Evolutionary conservation across 2,797 vertebrate genomes (phyloP).

Genomic region (Hyperoplus lanceolatus): DNA sequence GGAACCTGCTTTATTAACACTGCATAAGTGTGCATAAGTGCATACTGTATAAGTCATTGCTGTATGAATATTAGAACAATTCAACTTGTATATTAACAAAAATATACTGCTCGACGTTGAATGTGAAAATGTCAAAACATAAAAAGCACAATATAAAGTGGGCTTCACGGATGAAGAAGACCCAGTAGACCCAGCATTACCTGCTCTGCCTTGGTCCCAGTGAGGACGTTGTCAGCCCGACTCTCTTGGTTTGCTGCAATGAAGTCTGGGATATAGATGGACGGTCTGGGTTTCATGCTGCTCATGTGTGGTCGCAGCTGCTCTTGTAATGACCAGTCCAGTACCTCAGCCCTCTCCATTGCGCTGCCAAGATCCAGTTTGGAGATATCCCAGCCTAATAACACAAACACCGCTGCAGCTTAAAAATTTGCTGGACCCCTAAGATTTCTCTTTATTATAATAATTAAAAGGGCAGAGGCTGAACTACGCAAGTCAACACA

Average conservation of each 20-base stretch:
- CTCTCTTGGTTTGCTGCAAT: constrained; percentile 94
- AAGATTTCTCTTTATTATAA: background rate
- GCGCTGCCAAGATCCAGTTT: constrained; percentile 91
- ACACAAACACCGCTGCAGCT: background rate
- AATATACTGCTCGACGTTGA: background rate
- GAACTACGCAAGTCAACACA: background rate
- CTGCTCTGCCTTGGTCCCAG: constrained; percentile 91
- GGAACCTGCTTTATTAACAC: too few relatives aligned
- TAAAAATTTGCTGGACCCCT: background rate
- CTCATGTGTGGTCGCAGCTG: constrained; percentile 91
- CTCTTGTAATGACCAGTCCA: constrained; percentile 94
- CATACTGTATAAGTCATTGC: too few relatives aligned
- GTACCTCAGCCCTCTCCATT: constrained; percentile 91
- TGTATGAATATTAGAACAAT: too few relatives aligned
- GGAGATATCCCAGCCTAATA: constrained; percentile 96
- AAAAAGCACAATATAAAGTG: background rate
- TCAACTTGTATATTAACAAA: too few relatives aligned
- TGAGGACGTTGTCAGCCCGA: constrained; percentile 90
- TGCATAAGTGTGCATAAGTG: too few relatives aligned
- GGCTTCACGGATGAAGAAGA: too few relatives aligned
- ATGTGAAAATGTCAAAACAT: background rate
- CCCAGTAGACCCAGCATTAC: constrained; percentile 68
- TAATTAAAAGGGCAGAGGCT: background rate
- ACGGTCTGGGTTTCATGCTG: constrained; percentile 89
- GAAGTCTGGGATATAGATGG: constrained; percentile 93